Percentiles rank a stretch among this genome's conserved stretches.
These are phyloP conservation scores for Gadopsis marmoratus DNA, from an alignment of 2,797 vertebrate genomes.

Conservation along the genomic window DNA sequence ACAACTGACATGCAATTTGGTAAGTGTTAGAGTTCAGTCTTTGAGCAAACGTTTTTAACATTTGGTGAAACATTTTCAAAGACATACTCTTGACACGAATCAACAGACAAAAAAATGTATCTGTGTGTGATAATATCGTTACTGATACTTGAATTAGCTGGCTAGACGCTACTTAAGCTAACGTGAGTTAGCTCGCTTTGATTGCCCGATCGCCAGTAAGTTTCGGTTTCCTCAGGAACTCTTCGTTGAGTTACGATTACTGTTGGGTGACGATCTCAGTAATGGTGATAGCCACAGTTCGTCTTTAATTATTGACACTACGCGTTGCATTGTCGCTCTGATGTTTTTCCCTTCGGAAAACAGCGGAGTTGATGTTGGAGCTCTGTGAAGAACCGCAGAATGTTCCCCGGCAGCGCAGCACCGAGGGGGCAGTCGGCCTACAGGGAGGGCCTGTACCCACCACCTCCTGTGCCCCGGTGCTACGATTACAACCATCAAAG, in stretches of 20 bases:
- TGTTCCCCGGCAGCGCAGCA: conserved; percentile 59
- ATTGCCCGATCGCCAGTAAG: neutral
- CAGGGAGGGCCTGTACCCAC: neutral
- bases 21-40: conserved; percentile 26
- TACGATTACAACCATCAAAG: conserved; percentile 43
- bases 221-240: conserved; percentile 52
- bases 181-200: conserved; percentile 16
- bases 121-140: neutral
- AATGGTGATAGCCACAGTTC: fast-evolving
- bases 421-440: conserved; percentile 14
- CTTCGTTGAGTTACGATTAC: fast-evolving
- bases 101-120: neutral
- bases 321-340: neutral
- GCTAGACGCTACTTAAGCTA: conserved; percentile 33
- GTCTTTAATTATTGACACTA: too few species aligned
- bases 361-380: conserved; percentile 54
- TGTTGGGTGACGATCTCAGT: neutral
- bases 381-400: conserved; percentile 47
- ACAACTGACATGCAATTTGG: conserved; percentile 57
- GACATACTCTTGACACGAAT: fast-evolving
- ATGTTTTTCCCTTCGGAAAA: neutral
- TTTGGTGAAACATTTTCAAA: neutral
- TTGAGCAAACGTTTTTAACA: neutral
- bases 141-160: neutral
- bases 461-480: neutral